A percentile compares a stretch with the other conserved stretches of the same genome.
Evolutionary conservation across 2,888 invertebrate genomes (phyloP).

Genomic region (Pegoplata infirma): DNA sequence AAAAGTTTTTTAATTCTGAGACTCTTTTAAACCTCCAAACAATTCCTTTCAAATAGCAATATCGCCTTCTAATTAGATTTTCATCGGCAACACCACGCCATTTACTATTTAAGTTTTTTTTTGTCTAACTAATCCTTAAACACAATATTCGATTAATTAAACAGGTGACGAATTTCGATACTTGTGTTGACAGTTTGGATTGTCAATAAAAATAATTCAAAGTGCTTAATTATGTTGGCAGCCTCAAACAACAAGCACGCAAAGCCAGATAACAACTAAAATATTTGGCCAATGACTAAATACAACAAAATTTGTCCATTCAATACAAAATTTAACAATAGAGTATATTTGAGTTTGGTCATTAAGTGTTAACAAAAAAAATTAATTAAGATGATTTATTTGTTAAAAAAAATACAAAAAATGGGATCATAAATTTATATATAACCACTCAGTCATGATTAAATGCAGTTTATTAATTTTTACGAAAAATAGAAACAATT

Average conservation of each 20-base stretch:
- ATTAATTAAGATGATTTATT: too few relatives aligned
- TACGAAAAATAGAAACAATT: neutral
- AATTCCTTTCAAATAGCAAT: neutral
- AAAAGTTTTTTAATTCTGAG: too few relatives aligned
- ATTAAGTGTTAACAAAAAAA: too few relatives aligned
- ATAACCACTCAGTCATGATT: neutral
- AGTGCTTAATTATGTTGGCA: slow-evolving; percentile 2
- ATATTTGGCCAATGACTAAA: slow-evolving; percentile 11
- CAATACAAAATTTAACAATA: too few relatives aligned
- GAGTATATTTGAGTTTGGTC: too few relatives aligned
- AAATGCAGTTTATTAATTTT: neutral
- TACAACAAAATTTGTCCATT: too few relatives aligned
- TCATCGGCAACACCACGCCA: neutral
- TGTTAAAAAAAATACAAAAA: too few relatives aligned
- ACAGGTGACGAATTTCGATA: slow-evolving; percentile 50
- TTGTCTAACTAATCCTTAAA: too few relatives aligned
- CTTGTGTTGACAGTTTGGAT: slow-evolving; percentile 43
- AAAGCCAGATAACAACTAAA: neutral
- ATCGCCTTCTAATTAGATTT: neutral
- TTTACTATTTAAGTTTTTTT: too few relatives aligned
- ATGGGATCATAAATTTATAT: too few relatives aligned
- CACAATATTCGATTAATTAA: slow-evolving; percentile 44
- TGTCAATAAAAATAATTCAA: slow-evolving; percentile 36
- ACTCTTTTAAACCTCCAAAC: neutral
- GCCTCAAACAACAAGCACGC: slow-evolving; percentile 3